Evolutionary conservation across 2,888 invertebrate genomes (phyloP), one percentile per base, ranked within the genome.

Genomic region (Eristalinus sepulchralis): DNA sequence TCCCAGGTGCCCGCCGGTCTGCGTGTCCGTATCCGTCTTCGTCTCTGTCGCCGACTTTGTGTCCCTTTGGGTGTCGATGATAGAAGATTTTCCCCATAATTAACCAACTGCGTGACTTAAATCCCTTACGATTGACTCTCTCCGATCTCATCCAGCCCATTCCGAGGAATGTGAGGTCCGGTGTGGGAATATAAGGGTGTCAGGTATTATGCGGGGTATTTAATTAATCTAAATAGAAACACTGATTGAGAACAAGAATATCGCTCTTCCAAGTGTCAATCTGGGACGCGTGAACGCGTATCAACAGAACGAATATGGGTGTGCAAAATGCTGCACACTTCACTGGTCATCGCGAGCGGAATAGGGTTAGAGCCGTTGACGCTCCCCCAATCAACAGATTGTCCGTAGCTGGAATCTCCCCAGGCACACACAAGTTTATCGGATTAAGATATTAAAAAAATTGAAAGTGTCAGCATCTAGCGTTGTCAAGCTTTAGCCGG

Each of bases 221-320:
- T 83, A 83, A 87, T 83, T 83, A 83, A 87, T 83, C 80, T 80
- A 83, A 83, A 83, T 83, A 83, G 83, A 83, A 83, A 83, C 83
- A 87, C 66, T 75, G 86, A 79, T 75, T 79, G 85, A 86, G 85
- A 86, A 78, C 83, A 83, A 83, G 86, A 86, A 83, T 77, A 78
- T 86, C 70, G 78, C 62, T 86, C 78, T 86, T 86, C 83, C 53
- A 83, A 67, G 73, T 86, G 86, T 83, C 86, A 86, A 86, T 86
- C 83, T 79, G 73, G 78, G 55, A 86, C 83, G 86, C 86, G 86
- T 83, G 86, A 86, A 67, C 78, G 86, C 86, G 78, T 83, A 83
- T 79, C 86, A 86, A 86, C 83, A 79, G 66, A 79, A 79, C 66
- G 71, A 83, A 79, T 83, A 86, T 86, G 86, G 86, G 86, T 86